A percentile compares a stretch with the other conserved stretches of the same genome.
Conservation (phyloP, 2,888 invertebrate genomes). For the Drosophila mimetica region DNA sequence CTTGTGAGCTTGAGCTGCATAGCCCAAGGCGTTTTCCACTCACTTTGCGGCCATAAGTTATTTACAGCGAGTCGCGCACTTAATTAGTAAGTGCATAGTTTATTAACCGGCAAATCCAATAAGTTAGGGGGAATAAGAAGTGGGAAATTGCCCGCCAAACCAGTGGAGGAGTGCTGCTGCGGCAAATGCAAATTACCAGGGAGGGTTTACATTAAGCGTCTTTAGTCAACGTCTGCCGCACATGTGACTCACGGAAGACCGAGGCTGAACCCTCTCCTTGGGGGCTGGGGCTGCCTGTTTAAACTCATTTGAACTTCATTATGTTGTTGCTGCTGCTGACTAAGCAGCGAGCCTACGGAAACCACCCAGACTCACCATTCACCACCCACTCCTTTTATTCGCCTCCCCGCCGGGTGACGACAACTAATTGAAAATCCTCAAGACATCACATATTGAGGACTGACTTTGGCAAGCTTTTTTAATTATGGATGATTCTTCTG, state of each 20-base stretch:
- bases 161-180: constrained; percentile 12
- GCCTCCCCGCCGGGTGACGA: constrained; percentile 23
- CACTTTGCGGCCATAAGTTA: constrained; percentile 43
- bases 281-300: constrained; percentile 36
- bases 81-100: constrained; percentile 69
- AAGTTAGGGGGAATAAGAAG: constrained; percentile 44
- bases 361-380: not conserved
- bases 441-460: constrained; percentile 36
- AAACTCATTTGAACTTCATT: constrained; percentile 68
- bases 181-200: constrained; percentile 61
- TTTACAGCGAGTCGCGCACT: constrained; percentile 43
- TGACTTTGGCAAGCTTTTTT: constrained; percentile 40
- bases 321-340: constrained; percentile 59
- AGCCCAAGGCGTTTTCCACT: constrained; percentile 28
- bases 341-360: constrained; percentile 52
- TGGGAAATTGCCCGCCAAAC: constrained; percentile 24
- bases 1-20: constrained; percentile 25
- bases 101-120: constrained; percentile 75
- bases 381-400: constrained; percentile 1
- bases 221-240: constrained; percentile 22
- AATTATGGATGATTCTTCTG: constrained; percentile 65
- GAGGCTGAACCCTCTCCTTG: not conserved
- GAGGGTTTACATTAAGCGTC: constrained; percentile 30
- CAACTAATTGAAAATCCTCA: constrained; percentile 69
- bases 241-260: constrained; percentile 55